Evolutionary conservation across 2,113 vertebrate species (phyloP).

Genomic region (Oreochromis niloticus): DNA sequence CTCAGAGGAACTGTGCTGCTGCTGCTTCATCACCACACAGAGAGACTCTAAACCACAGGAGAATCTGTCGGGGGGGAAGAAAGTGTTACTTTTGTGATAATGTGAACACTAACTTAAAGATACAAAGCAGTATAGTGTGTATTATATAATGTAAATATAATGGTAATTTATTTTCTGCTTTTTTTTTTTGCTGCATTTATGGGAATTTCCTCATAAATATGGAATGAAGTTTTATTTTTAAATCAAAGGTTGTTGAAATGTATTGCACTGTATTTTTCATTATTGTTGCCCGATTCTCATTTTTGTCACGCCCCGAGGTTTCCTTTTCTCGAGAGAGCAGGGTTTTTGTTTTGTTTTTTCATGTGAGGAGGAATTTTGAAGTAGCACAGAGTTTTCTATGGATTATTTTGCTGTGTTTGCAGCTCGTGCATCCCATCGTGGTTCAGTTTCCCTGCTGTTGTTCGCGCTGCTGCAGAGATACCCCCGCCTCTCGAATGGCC

Average conservation of each 20-base stretch:
- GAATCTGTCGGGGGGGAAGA: background rate
- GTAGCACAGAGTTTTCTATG: slow-evolving; percentile 17
- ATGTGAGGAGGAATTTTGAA: slow-evolving; percentile 21
- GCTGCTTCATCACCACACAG: slow-evolving; percentile 5
- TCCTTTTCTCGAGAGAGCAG: slow-evolving; percentile 4
- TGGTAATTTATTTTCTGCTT: slow-evolving; percentile 61
- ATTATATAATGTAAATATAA: slow-evolving; percentile 61
- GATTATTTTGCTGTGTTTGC: slow-evolving; percentile 54
- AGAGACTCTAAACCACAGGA: background rate
- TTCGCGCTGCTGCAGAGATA: slow-evolving; percentile 4
- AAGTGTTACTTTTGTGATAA: slow-evolving; percentile 5
- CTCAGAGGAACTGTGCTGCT: slow-evolving; percentile 27
- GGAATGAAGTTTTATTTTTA: slow-evolving; percentile 60
- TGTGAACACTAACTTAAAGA: slow-evolving; percentile 16
- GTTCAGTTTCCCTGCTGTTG: slow-evolving; percentile 5
- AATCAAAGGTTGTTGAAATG: slow-evolving; percentile 40
- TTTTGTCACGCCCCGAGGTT: slow-evolving; percentile 8
- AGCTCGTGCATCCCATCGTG: slow-evolving; percentile 32
- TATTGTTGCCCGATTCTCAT: slow-evolving; percentile 6
- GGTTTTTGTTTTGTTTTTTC: background rate
- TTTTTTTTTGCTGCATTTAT: slow-evolving; percentile 35
- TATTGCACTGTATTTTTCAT: slow-evolving; percentile 59
- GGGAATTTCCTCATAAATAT: slow-evolving; percentile 46
- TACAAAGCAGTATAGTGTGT: slow-evolving; percentile 35
- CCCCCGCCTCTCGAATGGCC: background rate